Conservation (phyloP, 2,888 invertebrate species). For the Colletes collaris region DNA sequence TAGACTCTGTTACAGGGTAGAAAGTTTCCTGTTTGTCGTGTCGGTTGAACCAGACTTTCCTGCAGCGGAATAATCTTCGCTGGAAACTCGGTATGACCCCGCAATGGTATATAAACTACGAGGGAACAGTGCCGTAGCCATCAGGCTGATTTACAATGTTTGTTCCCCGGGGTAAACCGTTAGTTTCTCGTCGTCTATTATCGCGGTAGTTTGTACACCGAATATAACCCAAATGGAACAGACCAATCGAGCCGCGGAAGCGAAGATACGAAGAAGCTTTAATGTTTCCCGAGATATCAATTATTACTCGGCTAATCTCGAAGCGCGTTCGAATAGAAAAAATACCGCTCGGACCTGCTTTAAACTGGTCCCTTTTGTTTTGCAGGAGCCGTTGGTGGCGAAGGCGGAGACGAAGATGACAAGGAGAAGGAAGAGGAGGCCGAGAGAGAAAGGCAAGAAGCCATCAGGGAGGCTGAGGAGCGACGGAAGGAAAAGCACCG, state of each 20-base stretch:
- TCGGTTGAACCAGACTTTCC: conserved; percentile 14
- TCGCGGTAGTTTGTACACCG: conserved; percentile 35
- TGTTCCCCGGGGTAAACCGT: conserved; percentile 48
- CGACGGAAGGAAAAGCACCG: conserved; percentile 99
- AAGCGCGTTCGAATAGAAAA: too few species aligned
- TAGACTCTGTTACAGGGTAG: background rate
- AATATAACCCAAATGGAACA: conserved; percentile 22
- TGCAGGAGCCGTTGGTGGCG: conserved; percentile 95
- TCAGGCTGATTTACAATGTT: conserved; percentile 54
- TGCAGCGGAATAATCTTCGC: conserved; percentile 40
- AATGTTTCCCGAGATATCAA: background rate
- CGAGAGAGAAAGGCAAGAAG: conserved; percentile 98
- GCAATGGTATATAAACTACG: conserved; percentile 35
- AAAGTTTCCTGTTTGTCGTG: conserved; percentile 15
- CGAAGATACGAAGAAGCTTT: background rate
- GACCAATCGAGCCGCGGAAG: conserved; percentile 2
- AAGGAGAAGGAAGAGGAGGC: conserved; percentile 99
- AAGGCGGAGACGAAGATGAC: conserved; percentile 96
- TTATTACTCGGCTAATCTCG: background rate
- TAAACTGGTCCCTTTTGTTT: conserved; percentile 17
- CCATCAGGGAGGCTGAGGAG: conserved; percentile 98
- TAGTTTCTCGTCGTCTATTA: conserved; percentile 51
- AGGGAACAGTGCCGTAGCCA: conserved; percentile 26
- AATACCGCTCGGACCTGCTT: background rate
- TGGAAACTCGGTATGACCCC: conserved; percentile 29